phyloP scores from a whole-genome alignment of 2,113 vertebrate genomes.

The Hemiprocne comata region DNA sequence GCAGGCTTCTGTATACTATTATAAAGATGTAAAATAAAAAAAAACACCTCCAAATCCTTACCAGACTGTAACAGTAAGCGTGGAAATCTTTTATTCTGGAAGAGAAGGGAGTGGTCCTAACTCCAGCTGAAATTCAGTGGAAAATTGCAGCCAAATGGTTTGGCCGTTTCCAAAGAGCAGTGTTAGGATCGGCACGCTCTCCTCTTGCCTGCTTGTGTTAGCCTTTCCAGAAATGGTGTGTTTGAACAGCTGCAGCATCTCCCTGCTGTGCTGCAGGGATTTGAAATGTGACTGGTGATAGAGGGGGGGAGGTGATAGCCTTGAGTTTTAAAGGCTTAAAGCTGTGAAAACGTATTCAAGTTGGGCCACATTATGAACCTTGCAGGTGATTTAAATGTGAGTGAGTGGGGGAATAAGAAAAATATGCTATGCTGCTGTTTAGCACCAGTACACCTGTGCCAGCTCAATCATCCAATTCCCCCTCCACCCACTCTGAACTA shows the following conservation, averaged over 20 bases:
- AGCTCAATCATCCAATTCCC: not conserved
- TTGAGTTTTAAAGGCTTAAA: not conserved
- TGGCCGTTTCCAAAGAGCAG: not conserved
- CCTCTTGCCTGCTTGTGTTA: slow-evolving; percentile 5
- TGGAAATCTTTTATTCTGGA: not conserved
- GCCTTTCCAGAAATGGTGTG: slow-evolving; percentile 21
- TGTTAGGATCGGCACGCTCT: not conserved
- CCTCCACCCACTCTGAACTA: not conserved
- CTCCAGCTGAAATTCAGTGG: not conserved
- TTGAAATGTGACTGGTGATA: not conserved
- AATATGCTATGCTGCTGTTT: not conserved
- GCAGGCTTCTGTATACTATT: not conserved
- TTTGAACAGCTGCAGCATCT: slow-evolving; percentile 57
- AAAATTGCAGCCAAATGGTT: slow-evolving; percentile 3
- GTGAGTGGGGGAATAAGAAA: not conserved
- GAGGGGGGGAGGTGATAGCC: not conserved
- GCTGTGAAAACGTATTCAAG: not conserved
- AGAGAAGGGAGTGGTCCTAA: not conserved
- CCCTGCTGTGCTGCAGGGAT: not conserved
- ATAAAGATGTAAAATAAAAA: not conserved
- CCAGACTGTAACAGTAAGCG: not conserved
- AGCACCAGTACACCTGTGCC: not conserved
- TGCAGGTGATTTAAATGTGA: not conserved
- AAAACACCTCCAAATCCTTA: not conserved
- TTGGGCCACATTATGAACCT: not conserved